Evolutionary conservation across 2,888 invertebrate species (phyloP).

Genomic region (Pemphredon lugubris): DNA sequence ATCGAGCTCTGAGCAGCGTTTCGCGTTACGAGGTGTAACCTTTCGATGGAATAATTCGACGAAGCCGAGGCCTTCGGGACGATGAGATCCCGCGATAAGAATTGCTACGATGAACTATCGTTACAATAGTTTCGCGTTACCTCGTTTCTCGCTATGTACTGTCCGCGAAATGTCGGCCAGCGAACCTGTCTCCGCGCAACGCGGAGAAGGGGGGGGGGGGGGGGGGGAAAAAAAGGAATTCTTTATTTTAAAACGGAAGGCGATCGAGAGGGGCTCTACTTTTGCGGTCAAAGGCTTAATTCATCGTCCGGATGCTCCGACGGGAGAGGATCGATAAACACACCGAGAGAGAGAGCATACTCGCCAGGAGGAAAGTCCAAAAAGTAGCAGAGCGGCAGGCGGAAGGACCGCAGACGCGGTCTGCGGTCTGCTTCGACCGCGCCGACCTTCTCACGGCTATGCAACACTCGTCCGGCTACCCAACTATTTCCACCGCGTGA

Average conservation of each 20-base stretch:
- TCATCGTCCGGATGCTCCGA: constrained; percentile 56
- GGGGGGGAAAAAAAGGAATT: too few species aligned
- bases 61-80: too few species aligned
- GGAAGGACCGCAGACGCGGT: constrained; percentile 72
- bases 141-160: too few species aligned
- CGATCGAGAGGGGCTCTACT: constrained; percentile 22
- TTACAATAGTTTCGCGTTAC: too few species aligned
- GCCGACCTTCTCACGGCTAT: constrained; percentile 47
- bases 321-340: constrained; percentile 61
- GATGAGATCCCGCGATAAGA: too few species aligned
- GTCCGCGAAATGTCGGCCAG: too few species aligned
- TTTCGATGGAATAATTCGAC: too few species aligned
- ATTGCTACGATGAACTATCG: too few species aligned
- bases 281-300: constrained; percentile 58
- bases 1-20: constrained; percentile 34
- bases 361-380: constrained; percentile 56
- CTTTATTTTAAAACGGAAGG: constrained; percentile 38
- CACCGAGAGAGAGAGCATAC: constrained; percentile 10
- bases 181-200: too few species aligned
- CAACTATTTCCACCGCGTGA: constrained; percentile 49
- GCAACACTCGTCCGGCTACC: constrained; percentile 35
- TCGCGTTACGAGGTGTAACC: too few species aligned
- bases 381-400: constrained; percentile 63
- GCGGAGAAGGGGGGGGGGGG: not conserved
- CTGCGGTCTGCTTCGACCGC: constrained; percentile 66